Evolutionary conservation across 2,888 invertebrate genomes (phyloP), one percentile per base, ranked within the genome.

Genomic region (Drosophila buzzatii): DNA sequence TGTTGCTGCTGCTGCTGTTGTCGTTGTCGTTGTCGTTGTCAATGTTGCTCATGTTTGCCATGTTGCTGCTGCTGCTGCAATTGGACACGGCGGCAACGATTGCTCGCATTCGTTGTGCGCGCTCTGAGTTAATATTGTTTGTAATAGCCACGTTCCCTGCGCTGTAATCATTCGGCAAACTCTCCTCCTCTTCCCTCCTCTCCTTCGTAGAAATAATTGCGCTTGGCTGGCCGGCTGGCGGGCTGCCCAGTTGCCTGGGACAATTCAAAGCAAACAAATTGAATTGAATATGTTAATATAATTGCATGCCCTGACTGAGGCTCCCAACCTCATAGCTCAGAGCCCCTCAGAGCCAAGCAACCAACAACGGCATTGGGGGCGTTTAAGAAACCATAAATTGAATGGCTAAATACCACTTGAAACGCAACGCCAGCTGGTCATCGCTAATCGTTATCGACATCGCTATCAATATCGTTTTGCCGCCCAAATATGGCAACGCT

Each of bases 241-340:
- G 70, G 44, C 51, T 41, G 53, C 33, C 18, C 52, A 39, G 45
- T 68, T 55, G 65, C 57, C 76, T 68, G 75, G 71, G 64, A 75
- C 76, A 78, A 72, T 88, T 83, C 71, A 49, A 20, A 42, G 71
- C 78, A 83, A 84, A 85, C 90, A 88, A 85, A 90, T 90, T 90
- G 85, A 85, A 85, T 90, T 82, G 80, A 85, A 90, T 85, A 90
- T 90, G 79, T 90, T 79, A 85, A 88, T 85, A 79, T 88, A 88
- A 90, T 88, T 89, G 82, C 71, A 60, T 44, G 18, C 44, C 39
- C 12, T n/a, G 39, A 5, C 52, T 7, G 35, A 6, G 14, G 35
- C 8, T 20, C 39, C 52, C 49, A 18, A 14, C 4, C 6, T 9
- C 52, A 6, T 20, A 6, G 14, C 35, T 23, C 3, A 23, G 23